Conservation (phyloP, 2,888 invertebrate species). For the Meteorus colon region DNA sequence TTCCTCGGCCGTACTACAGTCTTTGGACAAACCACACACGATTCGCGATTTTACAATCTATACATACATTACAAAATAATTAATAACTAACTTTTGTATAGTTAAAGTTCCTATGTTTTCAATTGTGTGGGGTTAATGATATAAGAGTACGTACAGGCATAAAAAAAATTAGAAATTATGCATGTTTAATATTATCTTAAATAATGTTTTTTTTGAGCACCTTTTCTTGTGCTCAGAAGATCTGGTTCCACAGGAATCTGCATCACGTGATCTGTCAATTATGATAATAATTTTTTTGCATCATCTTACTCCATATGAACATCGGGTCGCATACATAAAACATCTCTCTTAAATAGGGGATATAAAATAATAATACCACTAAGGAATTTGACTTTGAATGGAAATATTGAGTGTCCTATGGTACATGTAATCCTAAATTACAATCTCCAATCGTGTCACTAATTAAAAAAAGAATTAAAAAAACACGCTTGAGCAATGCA, state of each 20-base stretch:
- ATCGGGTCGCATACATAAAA: not conserved
- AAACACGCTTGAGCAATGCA: conserved; percentile 52
- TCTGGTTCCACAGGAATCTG: not conserved
- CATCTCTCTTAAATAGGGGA: conserved; percentile 9
- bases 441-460: conserved; percentile 16
- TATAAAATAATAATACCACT: conserved; percentile 26
- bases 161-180: not conserved
- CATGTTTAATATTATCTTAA: not conserved
- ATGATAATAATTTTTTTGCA: not conserved
- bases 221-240: not conserved
- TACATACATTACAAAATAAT: conserved; percentile 12
- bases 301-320: not conserved
- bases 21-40: conserved; percentile 54
- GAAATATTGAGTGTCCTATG: conserved; percentile 22
- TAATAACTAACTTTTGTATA: not conserved
- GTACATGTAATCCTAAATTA: conserved; percentile 20
- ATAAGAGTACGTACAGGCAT: conserved; percentile 2
- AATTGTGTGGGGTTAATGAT: conserved; percentile 5
- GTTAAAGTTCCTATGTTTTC: not conserved
- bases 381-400: conserved; percentile 25
- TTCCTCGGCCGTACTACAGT: conserved; percentile 60
- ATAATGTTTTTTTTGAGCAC: not conserved
- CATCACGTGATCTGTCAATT: not conserved
- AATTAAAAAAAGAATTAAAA: conserved; percentile 8
- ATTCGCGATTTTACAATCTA: not conserved